phyloP scores from a whole-genome alignment of 2,888 invertebrate genomes.

The Bhutanitis thaidina region DNA sequence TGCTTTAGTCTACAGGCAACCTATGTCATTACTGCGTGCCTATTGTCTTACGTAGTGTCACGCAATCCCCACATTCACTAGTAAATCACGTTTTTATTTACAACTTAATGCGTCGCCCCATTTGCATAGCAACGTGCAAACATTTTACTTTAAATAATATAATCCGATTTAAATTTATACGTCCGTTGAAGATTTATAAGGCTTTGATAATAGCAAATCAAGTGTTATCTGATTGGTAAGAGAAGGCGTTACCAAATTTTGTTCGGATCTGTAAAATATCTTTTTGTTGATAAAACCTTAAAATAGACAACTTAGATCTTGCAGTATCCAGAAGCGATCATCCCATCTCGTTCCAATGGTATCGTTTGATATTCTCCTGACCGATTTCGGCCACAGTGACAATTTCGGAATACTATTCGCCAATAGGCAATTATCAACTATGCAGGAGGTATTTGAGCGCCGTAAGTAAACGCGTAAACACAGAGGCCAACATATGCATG shows the following conservation, averaged over 20 bases:
- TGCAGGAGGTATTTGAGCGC: no score
- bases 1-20: not conserved
- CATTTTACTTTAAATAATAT: slow-evolving; percentile 15
- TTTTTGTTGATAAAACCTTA: no score
- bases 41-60: slow-evolving; percentile 12
- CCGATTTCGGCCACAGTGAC: no score
- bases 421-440: no score
- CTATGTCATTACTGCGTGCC: slow-evolving; percentile 11
- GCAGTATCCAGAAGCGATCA: no score
- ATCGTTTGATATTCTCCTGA: no score
- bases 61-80: slow-evolving; percentile 17
- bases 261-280: no score
- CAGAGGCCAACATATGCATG: no score
- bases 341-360: no score
- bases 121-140: slow-evolving; percentile 20
- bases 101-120: slow-evolving; percentile 15
- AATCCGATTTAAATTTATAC: slow-evolving; percentile 14
- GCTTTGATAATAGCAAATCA: not conserved
- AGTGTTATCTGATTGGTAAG: not conserved
- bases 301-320: no score
- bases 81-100: slow-evolving; percentile 20
- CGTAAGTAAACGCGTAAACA: no score
- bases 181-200: slow-evolving; percentile 17
- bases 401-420: no score
- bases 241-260: not conserved